phyloP scores from a whole-genome alignment of 2,888 invertebrate species.

The Chalcis sispes region DNA sequence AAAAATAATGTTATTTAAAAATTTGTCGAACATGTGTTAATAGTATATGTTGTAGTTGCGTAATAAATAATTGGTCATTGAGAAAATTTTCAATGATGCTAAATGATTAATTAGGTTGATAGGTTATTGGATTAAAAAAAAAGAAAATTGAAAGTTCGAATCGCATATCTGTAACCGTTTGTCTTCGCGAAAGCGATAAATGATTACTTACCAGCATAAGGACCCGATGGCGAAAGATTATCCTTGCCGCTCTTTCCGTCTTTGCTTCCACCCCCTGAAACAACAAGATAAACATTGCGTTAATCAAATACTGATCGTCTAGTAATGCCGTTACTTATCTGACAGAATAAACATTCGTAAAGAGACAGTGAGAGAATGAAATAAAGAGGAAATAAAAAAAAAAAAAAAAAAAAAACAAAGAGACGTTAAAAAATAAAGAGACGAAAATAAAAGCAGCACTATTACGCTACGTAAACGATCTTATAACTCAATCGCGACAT shows the following conservation, averaged over 20 bases:
- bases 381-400: not conserved
- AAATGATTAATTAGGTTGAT: no score
- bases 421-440: not conserved
- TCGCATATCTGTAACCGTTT: no score
- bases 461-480: no score
- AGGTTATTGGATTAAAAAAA: not conserved
- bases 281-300: conserved; percentile 69
- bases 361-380: not conserved
- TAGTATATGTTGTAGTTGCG: no score
- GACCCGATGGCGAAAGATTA: conserved; percentile 83
- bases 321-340: conserved; percentile 3
- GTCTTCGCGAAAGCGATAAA: conserved; percentile 32
- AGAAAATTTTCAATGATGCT: no score
- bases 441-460: not conserved
- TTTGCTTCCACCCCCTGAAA: conserved; percentile 85
- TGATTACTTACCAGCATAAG: conserved; percentile 75
- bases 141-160: not conserved
- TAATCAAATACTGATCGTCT: conserved; percentile 26
- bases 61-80: no score
- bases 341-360: conserved; percentile 34
- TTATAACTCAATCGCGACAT: no score
- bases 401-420: not conserved
- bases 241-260: conserved; percentile 84
- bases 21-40: no score
- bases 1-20: no score